Base-by-base conservation (phyloP, 2,113 vertebrate genomes). In the Centrocercus urophasianus region DNA sequence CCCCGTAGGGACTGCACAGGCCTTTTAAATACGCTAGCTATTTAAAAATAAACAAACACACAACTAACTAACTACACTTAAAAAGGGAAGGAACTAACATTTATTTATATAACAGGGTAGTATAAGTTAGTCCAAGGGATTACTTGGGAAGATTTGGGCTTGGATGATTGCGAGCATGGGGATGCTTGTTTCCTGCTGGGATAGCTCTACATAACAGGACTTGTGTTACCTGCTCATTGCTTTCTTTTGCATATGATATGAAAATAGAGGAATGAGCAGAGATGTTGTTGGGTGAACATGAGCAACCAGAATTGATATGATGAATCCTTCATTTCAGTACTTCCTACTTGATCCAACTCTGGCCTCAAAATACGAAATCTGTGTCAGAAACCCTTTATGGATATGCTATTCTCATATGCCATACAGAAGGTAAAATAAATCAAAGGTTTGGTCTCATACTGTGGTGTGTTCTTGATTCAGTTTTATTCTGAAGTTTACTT, bases 131-230 rank as follows among this genome's bases (percentile, higher is more conserved):
- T 75, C 1, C 1, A 28, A 34, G 16, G 24, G 4, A 7, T 63
- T 82, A 13, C n/a, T 36, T 36, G 45, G 30, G 50, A 75, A 64
- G 32, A 13, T 12, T 83, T 34, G 67, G 36, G 4, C 10, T 38
- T 54, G 40, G 17, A 19, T 47, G 13, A 73, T 13, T 0, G 1
- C 11, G 25, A 79, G 52, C 20, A 60, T 0, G 0, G 8, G 18
- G 18, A 20, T 50, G 63, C 18, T 76, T 27, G 5, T 79, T 64
- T 11, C 32, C 28, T 38, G 36, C 40, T 38, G n/a, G 30, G 25
- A 32, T 60, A 45, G 34, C 59, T 36, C 59, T 25, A 14, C 34
- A 22, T 22, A 61, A 36, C 22, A 34, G 59, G 34, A 61, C 59
- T 32, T 69, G 13, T 34, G 16, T 15, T 80, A 5, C 19, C 21